Conservation (phyloP, 2,797 vertebrate genomes). For the Chelon auratus region DNA sequence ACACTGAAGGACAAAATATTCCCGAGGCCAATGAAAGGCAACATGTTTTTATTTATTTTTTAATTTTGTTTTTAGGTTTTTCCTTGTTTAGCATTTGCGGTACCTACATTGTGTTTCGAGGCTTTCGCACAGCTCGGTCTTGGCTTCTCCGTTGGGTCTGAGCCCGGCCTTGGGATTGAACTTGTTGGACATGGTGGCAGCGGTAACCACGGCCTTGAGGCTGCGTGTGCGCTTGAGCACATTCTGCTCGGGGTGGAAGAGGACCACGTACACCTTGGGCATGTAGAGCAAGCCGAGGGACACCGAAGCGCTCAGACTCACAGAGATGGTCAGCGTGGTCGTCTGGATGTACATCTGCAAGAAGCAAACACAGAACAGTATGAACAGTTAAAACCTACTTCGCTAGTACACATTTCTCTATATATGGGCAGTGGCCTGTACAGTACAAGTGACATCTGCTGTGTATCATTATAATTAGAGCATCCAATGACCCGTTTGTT, state of each 20-base stretch:
- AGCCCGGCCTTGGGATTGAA: constrained; percentile 96
- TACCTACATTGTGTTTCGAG: constrained; percentile 95
- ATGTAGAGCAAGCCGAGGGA: constrained; percentile 99
- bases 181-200: constrained; percentile 99
- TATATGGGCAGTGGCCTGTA: constrained; percentile 33
- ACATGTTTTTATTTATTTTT: background rate
- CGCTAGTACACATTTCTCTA: constrained; percentile 11
- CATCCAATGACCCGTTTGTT: constrained; percentile 56
- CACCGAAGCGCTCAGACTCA: constrained; percentile 98
- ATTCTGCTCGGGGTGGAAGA: constrained; percentile 99
- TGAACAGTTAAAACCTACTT: constrained; percentile 33
- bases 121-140: constrained; percentile 97
- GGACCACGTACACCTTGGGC: constrained; percentile 98
- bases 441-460: constrained; percentile 61
- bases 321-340: constrained; percentile 97
- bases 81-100: constrained; percentile 32
- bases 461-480: constrained; percentile 65
- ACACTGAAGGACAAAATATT: constrained; percentile 43
- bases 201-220: constrained; percentile 97
- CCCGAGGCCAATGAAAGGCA: background rate
- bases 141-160: constrained; percentile 97
- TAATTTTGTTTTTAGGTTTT: too few species aligned
- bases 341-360: constrained; percentile 98
- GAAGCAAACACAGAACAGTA: constrained; percentile 18
- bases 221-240: constrained; percentile 98